These are phyloP conservation scores for Melipona bicolor DNA, from an alignment of 2,888 invertebrate species.

Conservation along the genomic window DNA sequence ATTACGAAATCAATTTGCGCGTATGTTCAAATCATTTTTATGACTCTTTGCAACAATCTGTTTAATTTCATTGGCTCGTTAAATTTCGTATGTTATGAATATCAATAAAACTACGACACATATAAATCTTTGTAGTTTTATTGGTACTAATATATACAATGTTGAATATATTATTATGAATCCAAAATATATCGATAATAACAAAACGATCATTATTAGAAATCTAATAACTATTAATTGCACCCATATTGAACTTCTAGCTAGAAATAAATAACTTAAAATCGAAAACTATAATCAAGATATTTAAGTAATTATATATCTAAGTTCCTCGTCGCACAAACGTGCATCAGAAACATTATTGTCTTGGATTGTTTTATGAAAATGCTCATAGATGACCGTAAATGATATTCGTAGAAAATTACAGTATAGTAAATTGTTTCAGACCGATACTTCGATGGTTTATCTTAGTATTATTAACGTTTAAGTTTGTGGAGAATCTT, in stretches of 20 bases:
- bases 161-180: slow-evolving; percentile 17
- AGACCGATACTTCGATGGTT: slow-evolving; percentile 26
- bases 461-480: slow-evolving; percentile 4
- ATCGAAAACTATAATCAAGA: slow-evolving; percentile 2
- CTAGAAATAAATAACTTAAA: slow-evolving; percentile 52
- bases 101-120: slow-evolving; percentile 1
- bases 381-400: slow-evolving; percentile 14
- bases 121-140: slow-evolving; percentile 14
- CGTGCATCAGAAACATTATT: slow-evolving; percentile 39
- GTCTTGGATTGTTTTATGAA: slow-evolving; percentile 44
- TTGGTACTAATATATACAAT: slow-evolving; percentile 23
- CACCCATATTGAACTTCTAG: slow-evolving; percentile 26
- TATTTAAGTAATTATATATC: slow-evolving; percentile 39
- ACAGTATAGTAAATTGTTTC: slow-evolving; percentile 7
- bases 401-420: slow-evolving; percentile 29
- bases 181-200: slow-evolving; percentile 35
- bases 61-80: not conserved
- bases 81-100: slow-evolving; percentile 2
- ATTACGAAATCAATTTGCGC: not conserved
- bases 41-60: not conserved
- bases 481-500: slow-evolving; percentile 11
- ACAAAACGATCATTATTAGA: slow-evolving; percentile 7
- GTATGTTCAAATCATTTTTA: not conserved
- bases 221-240: slow-evolving; percentile 37
- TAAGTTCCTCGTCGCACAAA: slow-evolving; percentile 9